Evolutionary conservation across 1,140 invertebrate genomes (phyloP), one percentile per base, ranked within the genome.

Genomic region (Drosophila murphyi): DNA sequence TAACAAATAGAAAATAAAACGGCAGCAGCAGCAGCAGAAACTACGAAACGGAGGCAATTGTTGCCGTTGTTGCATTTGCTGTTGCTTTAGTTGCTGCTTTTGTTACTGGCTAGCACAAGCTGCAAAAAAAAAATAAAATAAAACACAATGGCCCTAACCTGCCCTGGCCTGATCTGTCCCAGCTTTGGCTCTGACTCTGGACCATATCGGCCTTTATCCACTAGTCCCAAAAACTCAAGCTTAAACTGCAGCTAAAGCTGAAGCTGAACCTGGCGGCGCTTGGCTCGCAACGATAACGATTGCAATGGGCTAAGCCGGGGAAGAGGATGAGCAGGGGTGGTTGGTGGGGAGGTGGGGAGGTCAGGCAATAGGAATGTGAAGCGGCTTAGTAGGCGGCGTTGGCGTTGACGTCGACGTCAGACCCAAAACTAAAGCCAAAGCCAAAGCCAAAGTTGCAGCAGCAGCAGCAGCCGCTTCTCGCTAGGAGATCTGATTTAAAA

Each of bases 401-500:
- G 67, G 72, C 72, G 72, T 69, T 43, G 39, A 29, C 71, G 60
- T 47, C 29, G 57, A 45, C 59, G 39, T 43, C 20, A 35, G 59
- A 50, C 56, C 45, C 41, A 39, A 51, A 20, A 20, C 20, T 20
- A 20, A 20, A 20, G 20, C 20, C 39, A 41, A 10, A 41, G 39
- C 39, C 3, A 10, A 8, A 41, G 39, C 39, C 39, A 41, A 41
- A 8, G 20, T 20, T 62, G 45, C 34, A 29, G 64, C 60, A 37
- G 48, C 48, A 20, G 61, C 54, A 31, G 45, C 60, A 12, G 12
- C 12, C 12, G 57, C 56, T 62, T 56, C 80, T 77, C 41, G 60
- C 70, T 72, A 59, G 68, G 37, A 86, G 89, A 91, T 91, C 81
- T 91, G 89, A 91, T 91, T 91, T 91, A 91, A 91, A 86, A 61